Evolutionary conservation across 2,888 invertebrate genomes (phyloP), one percentile per base, ranked within the genome.

Genomic region (Linhomoeus sp.): DNA sequence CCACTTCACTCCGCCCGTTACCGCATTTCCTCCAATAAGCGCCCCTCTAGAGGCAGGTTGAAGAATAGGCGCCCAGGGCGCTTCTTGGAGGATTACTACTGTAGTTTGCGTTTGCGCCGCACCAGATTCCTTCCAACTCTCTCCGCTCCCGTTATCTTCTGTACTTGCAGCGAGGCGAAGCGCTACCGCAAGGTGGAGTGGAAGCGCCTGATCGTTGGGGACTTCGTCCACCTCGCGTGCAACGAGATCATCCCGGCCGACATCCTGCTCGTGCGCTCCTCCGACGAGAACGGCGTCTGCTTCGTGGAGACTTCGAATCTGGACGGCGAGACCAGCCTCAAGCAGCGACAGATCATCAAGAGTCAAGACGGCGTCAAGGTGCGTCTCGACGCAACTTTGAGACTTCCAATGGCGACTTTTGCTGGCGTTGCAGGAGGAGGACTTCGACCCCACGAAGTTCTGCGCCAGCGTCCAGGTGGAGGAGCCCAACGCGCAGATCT

Each of bases 171-270:
- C 35, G 25, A 23, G 22, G 45, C 50, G 36, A 39, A 49, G 19
- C 51, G 58, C 42, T 59, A 57, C 44, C 78, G 80, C 59, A 80
- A 79, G 67, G 77, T 79, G 46, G 76, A 81, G 58, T 94, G 90
- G 90, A 77, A 81, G 62, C 80, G 88, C 61, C 75, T 94, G 47
- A 75, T 79, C 51, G 88, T 88, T 33, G 92, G 92, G 2, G 92
- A 92, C 68, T 73, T 92, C 57, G 79, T 94, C 43, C 90, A 90
- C 69, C 72, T 94, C 58, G 86, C 87, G 41, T 88, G 88, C 73
- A 87, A 92, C 72, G 90, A 92, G 72, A 76, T 84, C 46, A 84
- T 94, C 53, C 92, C 92, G 33, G 92, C 94, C 0, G 94, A 94
- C 68, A 79, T 94, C 63, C 73, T 94, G 50, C 70, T 94, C 49